A percentile compares a stretch with the other conserved stretches of the same genome.
Conservation (phyloP, 2,113 vertebrate genomes). For the Stegastes partitus region DNA sequence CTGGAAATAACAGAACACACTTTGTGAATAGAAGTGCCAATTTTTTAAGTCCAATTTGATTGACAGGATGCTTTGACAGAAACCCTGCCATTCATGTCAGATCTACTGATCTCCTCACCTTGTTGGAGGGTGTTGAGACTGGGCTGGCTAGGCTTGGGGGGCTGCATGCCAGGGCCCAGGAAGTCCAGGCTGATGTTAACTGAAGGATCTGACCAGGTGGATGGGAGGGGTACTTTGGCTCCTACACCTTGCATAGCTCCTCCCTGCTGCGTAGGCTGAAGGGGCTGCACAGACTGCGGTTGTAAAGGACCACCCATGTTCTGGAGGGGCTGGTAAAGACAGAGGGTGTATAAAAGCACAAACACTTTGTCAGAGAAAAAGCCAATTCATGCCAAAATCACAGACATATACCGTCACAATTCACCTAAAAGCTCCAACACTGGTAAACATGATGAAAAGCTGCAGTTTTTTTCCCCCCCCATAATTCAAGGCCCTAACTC, state of each 20-base stretch:
- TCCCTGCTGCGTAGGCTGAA: constrained; percentile 83
- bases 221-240: constrained; percentile 90
- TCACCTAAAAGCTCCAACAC: neutral
- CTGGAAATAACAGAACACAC: constrained; percentile 74
- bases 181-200: constrained; percentile 99
- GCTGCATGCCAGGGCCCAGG: constrained; percentile 93
- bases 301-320: constrained; percentile 86
- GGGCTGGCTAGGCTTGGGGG: constrained; percentile 93
- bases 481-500: constrained; percentile 20
- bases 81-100: neutral
- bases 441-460: constrained; percentile 20
- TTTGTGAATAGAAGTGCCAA: neutral
- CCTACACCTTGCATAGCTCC: constrained; percentile 86
- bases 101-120: constrained; percentile 80
- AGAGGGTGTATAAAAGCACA: constrained; percentile 35
- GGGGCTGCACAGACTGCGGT: constrained; percentile 87
- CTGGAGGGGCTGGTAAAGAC: constrained; percentile 80
- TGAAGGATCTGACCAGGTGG: constrained; percentile 96
- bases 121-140: constrained; percentile 97
- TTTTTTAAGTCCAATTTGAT: neutral
- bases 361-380: neutral
- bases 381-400: neutral
- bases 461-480: constrained; percentile 2
- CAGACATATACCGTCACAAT: neutral
- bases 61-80: neutral